Evolutionary conservation across 2,113 vertebrate species (phyloP).

Genomic region (Raphicerus campestris): DNA sequence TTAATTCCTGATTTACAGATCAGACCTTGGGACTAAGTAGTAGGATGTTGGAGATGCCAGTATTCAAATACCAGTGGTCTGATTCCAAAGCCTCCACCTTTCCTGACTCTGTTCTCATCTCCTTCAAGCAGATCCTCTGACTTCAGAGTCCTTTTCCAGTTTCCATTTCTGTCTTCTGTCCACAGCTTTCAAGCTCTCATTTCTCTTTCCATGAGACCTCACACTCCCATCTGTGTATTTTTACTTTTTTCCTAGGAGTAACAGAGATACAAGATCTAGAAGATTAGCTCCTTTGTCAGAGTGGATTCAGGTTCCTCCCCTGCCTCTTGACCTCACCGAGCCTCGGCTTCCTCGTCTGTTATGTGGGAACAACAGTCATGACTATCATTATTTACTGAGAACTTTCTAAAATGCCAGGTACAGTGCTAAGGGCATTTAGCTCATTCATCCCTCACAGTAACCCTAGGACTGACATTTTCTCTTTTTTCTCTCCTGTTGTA

Average conservation of each 20-base stretch:
- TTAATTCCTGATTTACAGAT: not conserved
- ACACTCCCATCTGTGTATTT: not conserved
- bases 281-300: not conserved
- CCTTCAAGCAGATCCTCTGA: not conserved
- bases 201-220: not conserved
- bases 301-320: not conserved
- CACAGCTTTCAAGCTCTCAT: not conserved
- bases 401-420: not conserved
- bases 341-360: not conserved
- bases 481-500: not conserved
- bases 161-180: not conserved
- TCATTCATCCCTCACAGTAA: not conserved
- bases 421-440: not conserved
- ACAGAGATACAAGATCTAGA: not conserved
- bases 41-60: not conserved
- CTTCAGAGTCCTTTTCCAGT: not conserved
- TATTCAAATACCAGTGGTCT: not conserved
- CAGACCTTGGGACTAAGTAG: not conserved
- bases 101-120: not conserved
- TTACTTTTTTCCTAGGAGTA: not conserved
- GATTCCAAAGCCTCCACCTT: not conserved
- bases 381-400: not conserved
- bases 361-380: accelerated
- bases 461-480: not conserved
- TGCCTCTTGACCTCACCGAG: not conserved